These are phyloP conservation scores for Aplocera efformata DNA, from an alignment of 2,888 invertebrate genomes.

Conservation along the genomic window DNA sequence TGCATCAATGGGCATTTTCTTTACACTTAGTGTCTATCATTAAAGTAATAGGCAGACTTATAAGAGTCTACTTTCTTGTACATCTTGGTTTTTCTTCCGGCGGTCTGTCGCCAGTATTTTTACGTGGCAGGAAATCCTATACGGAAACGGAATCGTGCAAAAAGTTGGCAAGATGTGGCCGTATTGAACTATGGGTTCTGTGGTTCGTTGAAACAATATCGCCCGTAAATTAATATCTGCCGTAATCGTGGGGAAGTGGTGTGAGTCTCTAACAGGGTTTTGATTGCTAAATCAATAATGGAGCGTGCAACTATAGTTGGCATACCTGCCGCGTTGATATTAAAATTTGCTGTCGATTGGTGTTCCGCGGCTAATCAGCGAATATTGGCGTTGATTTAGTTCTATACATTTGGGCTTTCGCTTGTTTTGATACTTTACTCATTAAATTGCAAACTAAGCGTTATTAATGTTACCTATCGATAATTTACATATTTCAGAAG, in stretches of 20 bases:
- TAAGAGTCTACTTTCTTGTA: constrained; percentile 35
- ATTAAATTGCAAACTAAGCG: too few species aligned
- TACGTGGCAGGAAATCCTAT: constrained; percentile 38
- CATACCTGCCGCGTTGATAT: constrained; percentile 62
- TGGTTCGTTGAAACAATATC: constrained; percentile 28
- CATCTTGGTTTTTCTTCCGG: constrained; percentile 34
- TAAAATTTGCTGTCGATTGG: constrained; percentile 57
- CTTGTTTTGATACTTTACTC: constrained; percentile 11
- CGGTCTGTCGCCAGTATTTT: constrained; percentile 31
- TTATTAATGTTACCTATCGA: too few species aligned
- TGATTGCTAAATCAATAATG: constrained; percentile 75
- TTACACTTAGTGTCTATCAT: constrained; percentile 41
- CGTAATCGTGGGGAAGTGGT: constrained; percentile 46
- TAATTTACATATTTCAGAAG: too few species aligned
- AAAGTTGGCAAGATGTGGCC: constrained; percentile 29
- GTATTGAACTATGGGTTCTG: constrained; percentile 23
- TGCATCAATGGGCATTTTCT: constrained; percentile 49
- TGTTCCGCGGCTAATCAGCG: constrained; percentile 50
- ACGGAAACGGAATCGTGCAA: constrained; percentile 33
- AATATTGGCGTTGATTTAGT: constrained; percentile 51
- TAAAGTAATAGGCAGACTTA: constrained; percentile 42
- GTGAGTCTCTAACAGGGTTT: constrained; percentile 59
- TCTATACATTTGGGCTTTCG: constrained; percentile 34
- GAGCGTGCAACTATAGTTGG: constrained; percentile 59
- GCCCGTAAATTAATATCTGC: constrained; percentile 52